A percentile compares a stretch with the other conserved stretches of the same genome.
Conservation (phyloP, 2,888 invertebrate species). For the Aethes cnicana region DNA sequence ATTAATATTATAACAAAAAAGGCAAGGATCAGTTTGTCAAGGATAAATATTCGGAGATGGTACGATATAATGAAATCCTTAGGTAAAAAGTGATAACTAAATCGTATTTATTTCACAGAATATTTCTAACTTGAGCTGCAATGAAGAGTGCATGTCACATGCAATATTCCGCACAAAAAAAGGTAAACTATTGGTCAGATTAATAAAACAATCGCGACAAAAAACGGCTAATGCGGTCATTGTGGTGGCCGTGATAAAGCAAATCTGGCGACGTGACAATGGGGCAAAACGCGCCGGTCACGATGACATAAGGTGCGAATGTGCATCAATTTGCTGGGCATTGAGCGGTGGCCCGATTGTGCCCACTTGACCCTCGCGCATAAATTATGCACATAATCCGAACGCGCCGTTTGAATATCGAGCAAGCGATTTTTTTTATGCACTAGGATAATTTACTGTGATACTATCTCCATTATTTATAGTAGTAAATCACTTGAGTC, state of each 20-base stretch:
- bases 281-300: conserved; percentile 52
- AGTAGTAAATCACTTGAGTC: no score
- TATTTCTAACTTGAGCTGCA: no score
- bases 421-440: conserved; percentile 15
- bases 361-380: conserved; percentile 76
- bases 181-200: conserved; percentile 20
- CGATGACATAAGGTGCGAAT: conserved; percentile 70
- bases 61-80: no score
- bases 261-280: conserved; percentile 45
- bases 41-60: no score
- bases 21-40: no score
- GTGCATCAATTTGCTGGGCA: conserved; percentile 63
- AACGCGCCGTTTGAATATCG: conserved; percentile 32
- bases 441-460: conserved; percentile 11
- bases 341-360: conserved; percentile 41
- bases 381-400: conserved; percentile 80
- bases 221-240: conserved; percentile 51
- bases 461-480: no score
- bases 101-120: no score
- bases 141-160: no score
- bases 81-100: no score
- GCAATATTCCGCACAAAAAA: neutral
- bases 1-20: neutral
- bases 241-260: conserved; percentile 53
- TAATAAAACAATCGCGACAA: conserved; percentile 34